phyloP scores from a whole-genome alignment of 2,888 invertebrate species.

The Trichogramma dendrolimi region DNA sequence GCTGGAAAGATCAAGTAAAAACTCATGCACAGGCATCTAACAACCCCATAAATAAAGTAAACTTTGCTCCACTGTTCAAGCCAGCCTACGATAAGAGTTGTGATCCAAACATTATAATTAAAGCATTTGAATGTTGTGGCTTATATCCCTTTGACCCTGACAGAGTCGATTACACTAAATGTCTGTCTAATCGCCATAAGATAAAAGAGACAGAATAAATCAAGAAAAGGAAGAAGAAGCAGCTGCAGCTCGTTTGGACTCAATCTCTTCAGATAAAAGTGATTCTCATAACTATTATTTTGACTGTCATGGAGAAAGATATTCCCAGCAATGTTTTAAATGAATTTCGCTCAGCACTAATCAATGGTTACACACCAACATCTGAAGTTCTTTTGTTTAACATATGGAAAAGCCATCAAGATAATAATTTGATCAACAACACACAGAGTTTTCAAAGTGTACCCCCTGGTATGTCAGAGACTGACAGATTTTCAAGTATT shows the following conservation, averaged over 20 bases:
- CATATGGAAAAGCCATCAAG: too few relatives aligned
- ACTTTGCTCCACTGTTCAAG: slow-evolving; percentile 21
- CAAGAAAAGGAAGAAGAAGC: not conserved
- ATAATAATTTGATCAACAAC: too few relatives aligned
- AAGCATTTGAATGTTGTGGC: slow-evolving; percentile 21
- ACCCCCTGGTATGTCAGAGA: too few relatives aligned
- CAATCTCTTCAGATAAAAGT: not conserved
- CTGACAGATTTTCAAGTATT: too few relatives aligned
- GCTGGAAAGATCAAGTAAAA: slow-evolving; percentile 8
- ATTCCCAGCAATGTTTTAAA: too few relatives aligned
- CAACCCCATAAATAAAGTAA: slow-evolving; percentile 7
- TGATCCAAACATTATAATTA: slow-evolving; percentile 10
- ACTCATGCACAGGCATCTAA: slow-evolving; percentile 7
- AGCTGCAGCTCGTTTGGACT: not conserved
- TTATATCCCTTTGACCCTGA: slow-evolving; percentile 19
- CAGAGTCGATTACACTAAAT: slow-evolving; percentile 21
- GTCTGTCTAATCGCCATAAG: slow-evolving; percentile 14
- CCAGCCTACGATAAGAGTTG: slow-evolving; percentile 3
- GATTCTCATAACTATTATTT: not conserved
- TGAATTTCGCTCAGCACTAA: too few relatives aligned
- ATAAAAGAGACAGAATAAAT: not conserved
- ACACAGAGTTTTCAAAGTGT: too few relatives aligned
- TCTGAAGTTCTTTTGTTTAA: too few relatives aligned
- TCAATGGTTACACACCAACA: too few relatives aligned
- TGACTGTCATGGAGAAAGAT: too few relatives aligned